Base-by-base conservation (phyloP, 2,113 vertebrate species). In the Petrocephalus zakoni region DNA sequence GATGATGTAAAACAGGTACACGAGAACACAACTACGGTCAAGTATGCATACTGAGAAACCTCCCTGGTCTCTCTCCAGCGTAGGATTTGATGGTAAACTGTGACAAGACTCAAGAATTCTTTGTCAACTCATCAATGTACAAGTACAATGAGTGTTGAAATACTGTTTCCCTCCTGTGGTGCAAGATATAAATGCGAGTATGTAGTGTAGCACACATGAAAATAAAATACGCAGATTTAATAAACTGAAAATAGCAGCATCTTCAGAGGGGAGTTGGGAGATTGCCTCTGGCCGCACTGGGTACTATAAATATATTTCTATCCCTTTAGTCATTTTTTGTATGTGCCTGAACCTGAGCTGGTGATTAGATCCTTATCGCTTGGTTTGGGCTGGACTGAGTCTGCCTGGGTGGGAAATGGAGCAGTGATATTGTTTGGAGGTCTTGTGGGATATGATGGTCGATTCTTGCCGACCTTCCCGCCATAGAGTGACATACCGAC, bases 401-500 rank as follows among this genome's bases (percentile, higher is more conserved):
- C 0, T 3, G 4, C 25, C 34, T 42, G 17, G 72, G 34, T 78
- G 15, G 17, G 34, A 75, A 42, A 42, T 78, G 61, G n/a, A 29
- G 9, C 13, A 68, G 61, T 10, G 3, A n/a, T 25, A 52, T 52
- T 85, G 34, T 49, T 25, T 9, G 29, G 83, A 25, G 13, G 22
- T 51, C 11, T 21, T 84, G 42, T 51, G 46, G 47, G 68, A 34
- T 17, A 17, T 25, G 82, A 55, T 37, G 9, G 51, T 55, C 19
- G 4, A 15, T 25, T 15, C 17, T 49, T 0, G 13, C 4, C 5
- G 85, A 13, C 49, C 11, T 8, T 2, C 85, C 34, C 8, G 21
- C 88, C 90, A 9, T 87, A 99, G 98, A 99, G 97, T 25, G 98
- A 99, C 0, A 97, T 99, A 53, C 98, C 98, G 0, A 99, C 98